Base-by-base conservation (phyloP, 2,888 invertebrate species). In the Acanthosepion lycidas region DNA sequence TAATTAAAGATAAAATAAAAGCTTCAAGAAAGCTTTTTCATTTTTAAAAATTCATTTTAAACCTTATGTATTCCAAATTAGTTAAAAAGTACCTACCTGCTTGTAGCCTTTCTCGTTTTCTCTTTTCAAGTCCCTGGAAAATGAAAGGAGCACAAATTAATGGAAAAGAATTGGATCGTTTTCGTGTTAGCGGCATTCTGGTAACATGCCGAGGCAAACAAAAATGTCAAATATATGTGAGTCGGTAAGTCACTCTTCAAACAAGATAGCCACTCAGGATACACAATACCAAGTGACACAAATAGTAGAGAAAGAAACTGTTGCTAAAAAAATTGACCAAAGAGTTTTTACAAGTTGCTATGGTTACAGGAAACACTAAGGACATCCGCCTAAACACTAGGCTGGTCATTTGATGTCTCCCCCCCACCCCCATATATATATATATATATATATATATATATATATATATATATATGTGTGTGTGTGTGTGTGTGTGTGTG, bases 51-150 rank as follows among this genome's bases (percentile, higher is more conserved):
- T 51, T 15, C 8, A 51, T 51, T 42, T 42, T 53, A 53, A 53
- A 53, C 6, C 9, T 5, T 91, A 42, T 0, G n/a, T 91, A 20
- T 91, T 5, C 0, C 28, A 33, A 91, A n/a, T 5, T 91, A 91
- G n/a, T 18, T 20, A 42, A 49, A 26, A 48, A 92, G 51, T 28
- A 51, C 53, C 12, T 93, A 93, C 93, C 93, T 93, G 93, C 93
- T 93, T 93, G 93, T 49, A 93, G 49, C 18, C 53, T 93, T 28
- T 93, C 93, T 26, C 93, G 12, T 53, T 93, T 93, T 49, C 93
- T 49, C 33, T 93, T 93, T 93, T 93, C 93, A n/a, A 93, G 93
- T 93, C 93, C 93, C 93, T 93, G 93, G 28, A 93, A 93, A 53
- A 53, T 93, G 53, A 93, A 93, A 93, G 51, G 93, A 18, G 93